Conservation (phyloP, 2,888 invertebrate genomes). For the Oscheius myriophilus region DNA sequence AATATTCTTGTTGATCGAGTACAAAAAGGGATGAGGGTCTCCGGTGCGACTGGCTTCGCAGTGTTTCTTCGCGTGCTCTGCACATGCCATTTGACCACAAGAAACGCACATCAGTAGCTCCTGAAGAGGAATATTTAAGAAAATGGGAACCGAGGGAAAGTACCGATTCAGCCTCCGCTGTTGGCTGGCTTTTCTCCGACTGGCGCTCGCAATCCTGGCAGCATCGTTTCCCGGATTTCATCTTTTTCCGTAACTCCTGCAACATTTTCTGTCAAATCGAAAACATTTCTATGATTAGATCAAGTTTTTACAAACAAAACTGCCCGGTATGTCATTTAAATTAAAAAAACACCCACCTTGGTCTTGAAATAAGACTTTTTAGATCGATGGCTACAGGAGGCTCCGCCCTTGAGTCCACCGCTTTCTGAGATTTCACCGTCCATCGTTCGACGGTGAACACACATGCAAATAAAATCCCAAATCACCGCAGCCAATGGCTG, state of each 20-base stretch:
- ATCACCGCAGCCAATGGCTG: not conserved
- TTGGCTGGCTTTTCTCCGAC: not conserved
- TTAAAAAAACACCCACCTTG: slow-evolving; percentile 26
- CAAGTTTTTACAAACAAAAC: too few relatives aligned
- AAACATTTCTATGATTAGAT: too few relatives aligned
- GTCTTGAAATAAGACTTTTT: slow-evolving; percentile 29
- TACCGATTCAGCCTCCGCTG: not conserved
- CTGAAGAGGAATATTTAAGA: not conserved
- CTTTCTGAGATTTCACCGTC: not conserved
- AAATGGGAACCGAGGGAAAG: not conserved
- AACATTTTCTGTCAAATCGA: not conserved
- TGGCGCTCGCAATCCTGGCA: slow-evolving; percentile 19
- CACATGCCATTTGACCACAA: slow-evolving; percentile 26
- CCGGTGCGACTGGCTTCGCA: slow-evolving; percentile 23
- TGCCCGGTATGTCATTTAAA: too few relatives aligned
- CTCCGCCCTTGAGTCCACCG: slow-evolving; percentile 29
- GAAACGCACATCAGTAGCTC: slow-evolving; percentile 26
- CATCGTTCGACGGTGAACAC: slow-evolving; percentile 1
- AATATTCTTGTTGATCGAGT: not conserved
- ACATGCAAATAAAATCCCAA: slow-evolving; percentile 12
- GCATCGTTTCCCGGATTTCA: not conserved
- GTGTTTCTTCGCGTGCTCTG: slow-evolving; percentile 23
- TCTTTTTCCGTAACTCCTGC: slow-evolving; percentile 1
- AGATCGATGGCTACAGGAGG: slow-evolving; percentile 24
- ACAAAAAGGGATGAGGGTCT: slow-evolving; percentile 24